Base-by-base conservation (phyloP, 2,888 invertebrate species). In the Heliconius ismenius region DNA sequence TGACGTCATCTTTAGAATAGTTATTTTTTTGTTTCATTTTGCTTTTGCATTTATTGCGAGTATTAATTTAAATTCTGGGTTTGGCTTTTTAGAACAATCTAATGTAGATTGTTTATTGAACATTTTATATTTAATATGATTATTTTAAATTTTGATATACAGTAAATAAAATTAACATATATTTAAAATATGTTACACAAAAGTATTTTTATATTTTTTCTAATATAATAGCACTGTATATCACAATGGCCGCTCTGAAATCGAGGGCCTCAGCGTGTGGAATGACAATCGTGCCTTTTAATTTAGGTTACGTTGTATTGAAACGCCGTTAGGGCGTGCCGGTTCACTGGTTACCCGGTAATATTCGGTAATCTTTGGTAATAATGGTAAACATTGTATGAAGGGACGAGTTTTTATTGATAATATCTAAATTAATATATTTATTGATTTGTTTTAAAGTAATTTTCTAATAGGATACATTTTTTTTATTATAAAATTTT, bases 231-330 rank as follows among this genome's bases (percentile, higher is more conserved):
- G 76, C 73, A 78, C 63, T 63, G 63, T 54, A 24, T 63, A 9
- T 24, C n/a, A 21, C 15, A 69, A 26, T 21, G 69, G 60, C 74
- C 65, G 77, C 74, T 76, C 65, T 68, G 43, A 26, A 18, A 10
- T 65, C 72, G 83, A 28, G 70, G 76, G 76, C 75, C n/a, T 26
- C 84, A 84, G 84, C 84, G 84, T 81, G 83, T 82, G 83, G 87
- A 86, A 86, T 87, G 86, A 85, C 83, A 86, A 87, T 86, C 88
- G 92, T 92, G 92, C 92, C 92, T 92, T 67, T 67, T 92, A 92
- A 89, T 84, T 88, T 87, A 86, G 85, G 85, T 78, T 80, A 79
- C 79, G 78, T 54, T 73, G 75, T 72, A 60, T 70, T 28, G 21
- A 26, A 43, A 24, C 13, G 62, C 62, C 62, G 62, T 7, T 24